Percentiles rank a stretch among this genome's conserved stretches.
Evolutionary conservation across 30 jellyfish, hydroid and myxozoan species (phyloP).

Genomic region (Hydractinia echinata): DNA sequence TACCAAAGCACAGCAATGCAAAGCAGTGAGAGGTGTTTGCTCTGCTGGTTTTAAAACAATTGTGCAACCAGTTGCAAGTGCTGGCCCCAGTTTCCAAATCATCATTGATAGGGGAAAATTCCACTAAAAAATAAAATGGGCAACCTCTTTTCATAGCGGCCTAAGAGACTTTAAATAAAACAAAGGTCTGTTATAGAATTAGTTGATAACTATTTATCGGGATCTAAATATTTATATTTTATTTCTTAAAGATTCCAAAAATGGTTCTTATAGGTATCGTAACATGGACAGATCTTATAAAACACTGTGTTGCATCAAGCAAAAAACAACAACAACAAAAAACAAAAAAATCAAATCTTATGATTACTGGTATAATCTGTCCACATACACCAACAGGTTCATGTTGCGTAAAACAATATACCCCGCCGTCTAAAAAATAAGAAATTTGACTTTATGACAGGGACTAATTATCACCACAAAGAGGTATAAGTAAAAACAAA

Average conservation of each 20-base stretch:
- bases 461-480: too few species aligned
- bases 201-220: too few species aligned
- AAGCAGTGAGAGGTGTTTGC: constrained; percentile 96
- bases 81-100: constrained; percentile 92
- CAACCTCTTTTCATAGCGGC: not conserved
- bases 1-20: constrained; percentile 66
- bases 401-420: constrained; percentile 72
- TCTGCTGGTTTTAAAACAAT: constrained; percentile 91
- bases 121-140: constrained; percentile 58
- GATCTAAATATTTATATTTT: too few species aligned
- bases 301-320: not conserved
- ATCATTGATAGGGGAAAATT: constrained; percentile 85
- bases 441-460: too few species aligned
- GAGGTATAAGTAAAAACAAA: too few species aligned
- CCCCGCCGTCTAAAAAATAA: constrained; percentile 62
- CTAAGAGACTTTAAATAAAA: not conserved
- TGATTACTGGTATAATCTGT: constrained; percentile 83
- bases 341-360: not conserved
- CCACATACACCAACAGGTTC: constrained; percentile 98
- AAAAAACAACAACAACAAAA: not conserved
- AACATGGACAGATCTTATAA: not conserved
- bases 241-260: too few species aligned
- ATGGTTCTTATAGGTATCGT: too few species aligned
- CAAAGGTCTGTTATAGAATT: not conserved
- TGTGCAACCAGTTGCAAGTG: constrained; percentile 92